phyloP scores from a whole-genome alignment of 2,113 vertebrate species.

The Amazona guildingii region DNA sequence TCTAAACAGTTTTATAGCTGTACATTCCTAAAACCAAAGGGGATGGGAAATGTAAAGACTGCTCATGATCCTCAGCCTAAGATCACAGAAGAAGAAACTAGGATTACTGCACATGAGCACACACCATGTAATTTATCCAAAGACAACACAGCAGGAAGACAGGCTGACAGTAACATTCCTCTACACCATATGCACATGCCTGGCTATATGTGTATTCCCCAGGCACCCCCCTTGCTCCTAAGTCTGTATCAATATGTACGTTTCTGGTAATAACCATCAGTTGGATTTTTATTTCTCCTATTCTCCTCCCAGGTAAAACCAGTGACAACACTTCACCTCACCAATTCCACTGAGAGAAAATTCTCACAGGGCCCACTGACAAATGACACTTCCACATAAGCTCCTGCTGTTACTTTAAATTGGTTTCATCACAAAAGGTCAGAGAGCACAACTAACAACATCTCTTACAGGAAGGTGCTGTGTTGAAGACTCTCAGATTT shows the following conservation, averaged over 20 bases:
- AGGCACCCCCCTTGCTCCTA: not conserved
- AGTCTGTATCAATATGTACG: not conserved
- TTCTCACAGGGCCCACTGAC: not conserved
- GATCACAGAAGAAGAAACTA: not conserved
- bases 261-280: not conserved
- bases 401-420: not conserved
- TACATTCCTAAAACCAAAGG: not conserved
- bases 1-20: not conserved
- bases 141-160: not conserved
- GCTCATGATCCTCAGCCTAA: not conserved
- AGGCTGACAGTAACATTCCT: not conserved
- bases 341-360: not conserved
- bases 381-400: not conserved
- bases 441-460: not conserved
- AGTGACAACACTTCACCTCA: not conserved
- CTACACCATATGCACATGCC: rapidly evolving
- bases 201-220: rapidly evolving
- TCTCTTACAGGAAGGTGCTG: conserved; percentile 72
- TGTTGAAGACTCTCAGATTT: conserved; percentile 76
- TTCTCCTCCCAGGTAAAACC: not conserved
- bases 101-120: not conserved
- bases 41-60: not conserved
- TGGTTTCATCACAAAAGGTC: not conserved
- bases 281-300: not conserved
- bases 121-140: not conserved